phyloP scores from a whole-genome alignment of 1,140 invertebrate genomes.

The Antheraea pernyi region DNA sequence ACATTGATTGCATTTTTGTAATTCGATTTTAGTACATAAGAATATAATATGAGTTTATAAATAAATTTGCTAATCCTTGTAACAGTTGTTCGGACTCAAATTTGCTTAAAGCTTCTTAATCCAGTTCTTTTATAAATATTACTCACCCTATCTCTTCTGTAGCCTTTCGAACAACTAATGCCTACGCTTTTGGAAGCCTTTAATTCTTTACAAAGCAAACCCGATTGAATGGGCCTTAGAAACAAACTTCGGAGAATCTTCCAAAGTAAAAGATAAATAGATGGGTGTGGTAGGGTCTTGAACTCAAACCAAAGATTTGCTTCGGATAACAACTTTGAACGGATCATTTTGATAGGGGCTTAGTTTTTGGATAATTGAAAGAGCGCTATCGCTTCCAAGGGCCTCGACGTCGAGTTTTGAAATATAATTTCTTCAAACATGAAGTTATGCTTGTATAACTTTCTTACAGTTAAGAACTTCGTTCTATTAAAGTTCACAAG shows the following conservation, averaged over 20 bases:
- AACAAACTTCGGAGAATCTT: constrained; percentile 1
- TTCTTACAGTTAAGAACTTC: too few relatives aligned
- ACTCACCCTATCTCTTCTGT: neutral
- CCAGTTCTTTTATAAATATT: neutral
- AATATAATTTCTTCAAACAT: neutral
- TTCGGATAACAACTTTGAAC: neutral
- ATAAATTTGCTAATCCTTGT: too few relatives aligned
- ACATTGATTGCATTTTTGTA: too few relatives aligned
- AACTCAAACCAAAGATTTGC: constrained; percentile 5
- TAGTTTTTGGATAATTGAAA: constrained; percentile 4
- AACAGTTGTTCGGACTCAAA: too few relatives aligned
- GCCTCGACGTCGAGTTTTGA: neutral
- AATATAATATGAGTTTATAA: too few relatives aligned
- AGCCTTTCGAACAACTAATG: neutral
- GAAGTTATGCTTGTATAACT: too few relatives aligned
- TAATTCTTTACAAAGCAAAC: constrained; percentile 8
- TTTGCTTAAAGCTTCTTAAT: too few relatives aligned
- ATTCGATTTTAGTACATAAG: too few relatives aligned
- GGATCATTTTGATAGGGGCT: constrained; percentile 1
- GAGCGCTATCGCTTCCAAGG: neutral
- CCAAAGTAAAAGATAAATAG: constrained; percentile 10
- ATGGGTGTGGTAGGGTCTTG: neutral
- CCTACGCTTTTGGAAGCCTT: neutral
- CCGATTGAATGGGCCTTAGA: constrained; percentile 5
- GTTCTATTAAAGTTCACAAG: too few relatives aligned